These are phyloP conservation scores for Homalodisca vitripennis DNA, from an alignment of 1,140 invertebrate species.

Conservation along the genomic window DNA sequence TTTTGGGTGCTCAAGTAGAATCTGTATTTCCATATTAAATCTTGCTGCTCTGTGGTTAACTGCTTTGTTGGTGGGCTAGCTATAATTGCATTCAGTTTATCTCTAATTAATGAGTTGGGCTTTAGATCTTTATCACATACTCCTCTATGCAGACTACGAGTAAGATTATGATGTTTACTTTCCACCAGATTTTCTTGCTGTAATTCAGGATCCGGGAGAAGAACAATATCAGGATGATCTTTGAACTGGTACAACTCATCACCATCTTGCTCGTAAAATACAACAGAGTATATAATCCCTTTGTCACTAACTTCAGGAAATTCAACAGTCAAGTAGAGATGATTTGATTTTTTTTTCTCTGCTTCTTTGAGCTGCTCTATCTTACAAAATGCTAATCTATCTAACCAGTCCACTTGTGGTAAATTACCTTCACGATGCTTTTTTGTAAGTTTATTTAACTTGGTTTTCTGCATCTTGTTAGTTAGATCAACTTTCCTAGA, in stretches of 20 bases:
- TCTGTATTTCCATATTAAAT: constrained; percentile 98
- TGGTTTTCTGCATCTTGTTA: constrained; percentile 89
- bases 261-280: constrained; percentile 86
- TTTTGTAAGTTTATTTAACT: constrained; percentile 88
- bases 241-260: constrained; percentile 82
- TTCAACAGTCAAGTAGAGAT: constrained; percentile 95
- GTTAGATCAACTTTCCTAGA: too few species aligned
- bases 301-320: constrained; percentile 84
- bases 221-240: constrained; percentile 80
- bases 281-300: constrained; percentile 70
- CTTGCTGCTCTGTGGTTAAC: constrained; percentile 90
- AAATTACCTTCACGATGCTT: constrained; percentile 94
- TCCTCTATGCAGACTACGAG: constrained; percentile 86
- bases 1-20: constrained; percentile 90
- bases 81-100: constrained; percentile 83
- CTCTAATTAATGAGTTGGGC: constrained; percentile 83
- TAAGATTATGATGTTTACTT: constrained; percentile 93
- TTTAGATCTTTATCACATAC: constrained; percentile 90
- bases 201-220: constrained; percentile 91
- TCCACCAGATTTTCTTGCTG: constrained; percentile 94
- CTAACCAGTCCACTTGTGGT: constrained; percentile 95
- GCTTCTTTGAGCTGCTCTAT: constrained; percentile 95
- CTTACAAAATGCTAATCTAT: constrained; percentile 92
- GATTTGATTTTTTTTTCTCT: constrained; percentile 90
- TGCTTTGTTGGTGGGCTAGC: constrained; percentile 85